phyloP scores from a whole-genome alignment of 1,140 invertebrate species.

The Dolichoris vasculosae region DNA sequence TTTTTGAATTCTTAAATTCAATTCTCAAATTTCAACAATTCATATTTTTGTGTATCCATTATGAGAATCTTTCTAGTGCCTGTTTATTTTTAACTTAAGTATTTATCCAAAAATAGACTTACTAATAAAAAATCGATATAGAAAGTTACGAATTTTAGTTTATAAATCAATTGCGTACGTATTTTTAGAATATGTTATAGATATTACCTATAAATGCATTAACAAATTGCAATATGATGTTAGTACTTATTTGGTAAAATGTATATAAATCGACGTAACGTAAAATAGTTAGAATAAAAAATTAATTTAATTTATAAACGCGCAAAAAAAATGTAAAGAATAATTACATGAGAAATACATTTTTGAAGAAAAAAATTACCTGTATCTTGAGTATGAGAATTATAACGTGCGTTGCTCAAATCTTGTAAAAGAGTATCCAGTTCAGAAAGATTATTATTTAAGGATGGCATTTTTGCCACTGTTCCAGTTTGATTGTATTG shows the following conservation, averaged over 20 bases:
- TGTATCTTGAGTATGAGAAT: constrained; percentile 67
- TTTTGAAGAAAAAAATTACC: constrained; percentile 56
- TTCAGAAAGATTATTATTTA: constrained; percentile 90
- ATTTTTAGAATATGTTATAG: neutral
- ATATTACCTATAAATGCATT: neutral
- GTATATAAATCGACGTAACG: neutral
- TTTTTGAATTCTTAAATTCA: neutral
- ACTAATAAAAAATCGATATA: constrained; percentile 43
- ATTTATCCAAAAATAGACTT: constrained; percentile 43
- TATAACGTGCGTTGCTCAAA: constrained; percentile 89
- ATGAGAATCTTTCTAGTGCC: constrained; percentile 30
- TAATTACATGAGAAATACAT: neutral
- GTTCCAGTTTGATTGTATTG: constrained; percentile 59
- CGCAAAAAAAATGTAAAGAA: neutral
- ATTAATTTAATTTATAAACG: neutral
- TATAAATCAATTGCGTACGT: neutral
- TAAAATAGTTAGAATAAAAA: too few relatives aligned
- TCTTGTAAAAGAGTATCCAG: constrained; percentile 93
- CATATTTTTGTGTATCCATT: constrained; percentile 22
- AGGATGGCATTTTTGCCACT: constrained; percentile 73
- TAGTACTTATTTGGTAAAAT: neutral
- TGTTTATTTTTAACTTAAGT: constrained; percentile 36
- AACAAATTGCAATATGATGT: neutral
- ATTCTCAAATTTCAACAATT: constrained; percentile 37
- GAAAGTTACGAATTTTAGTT: neutral